These are phyloP conservation scores for Leucoraja erinaceus DNA, from an alignment of 2,113 vertebrate species.

Conservation along the genomic window DNA sequence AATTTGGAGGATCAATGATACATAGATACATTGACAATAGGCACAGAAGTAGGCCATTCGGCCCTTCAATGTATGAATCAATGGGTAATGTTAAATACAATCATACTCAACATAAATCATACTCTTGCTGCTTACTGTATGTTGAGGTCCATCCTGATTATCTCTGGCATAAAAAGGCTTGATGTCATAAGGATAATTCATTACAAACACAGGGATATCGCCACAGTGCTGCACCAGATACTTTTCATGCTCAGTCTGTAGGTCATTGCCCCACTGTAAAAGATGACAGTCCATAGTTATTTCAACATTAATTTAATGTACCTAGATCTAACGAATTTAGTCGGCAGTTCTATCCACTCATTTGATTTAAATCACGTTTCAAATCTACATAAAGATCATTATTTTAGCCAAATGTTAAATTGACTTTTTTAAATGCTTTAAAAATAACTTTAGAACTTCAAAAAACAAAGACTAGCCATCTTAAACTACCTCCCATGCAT, in stretches of 20 bases:
- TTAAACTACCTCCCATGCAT: background rate
- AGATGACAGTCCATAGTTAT: constrained; percentile 37
- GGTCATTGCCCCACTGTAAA: constrained; percentile 85
- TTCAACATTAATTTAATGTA: background rate
- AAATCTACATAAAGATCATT: background rate
- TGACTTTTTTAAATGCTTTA: background rate
- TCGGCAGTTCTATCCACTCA: background rate
- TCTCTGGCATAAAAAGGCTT: constrained; percentile 95
- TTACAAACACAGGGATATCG: constrained; percentile 77
- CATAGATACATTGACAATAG: no score
- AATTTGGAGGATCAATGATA: background rate
- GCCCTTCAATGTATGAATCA: background rate
- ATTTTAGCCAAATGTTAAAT: background rate
- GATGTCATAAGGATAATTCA: constrained; percentile 79
- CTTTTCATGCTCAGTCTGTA: constrained; percentile 88
- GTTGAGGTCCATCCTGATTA: constrained; percentile 69
- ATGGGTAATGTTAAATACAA: background rate
- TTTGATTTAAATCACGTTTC: background rate
- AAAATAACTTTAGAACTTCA: background rate
- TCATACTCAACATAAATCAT: background rate
- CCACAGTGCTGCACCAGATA: constrained; percentile 85
- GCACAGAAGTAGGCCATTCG: no score
- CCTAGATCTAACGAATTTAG: background rate
- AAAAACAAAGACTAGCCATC: background rate
- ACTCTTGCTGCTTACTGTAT: constrained; percentile 65